Percentiles rank a stretch among this genome's conserved stretches.
phyloP scores from a whole-genome alignment of 2,113 vertebrate genomes.

The Ellobius talpinus region DNA sequence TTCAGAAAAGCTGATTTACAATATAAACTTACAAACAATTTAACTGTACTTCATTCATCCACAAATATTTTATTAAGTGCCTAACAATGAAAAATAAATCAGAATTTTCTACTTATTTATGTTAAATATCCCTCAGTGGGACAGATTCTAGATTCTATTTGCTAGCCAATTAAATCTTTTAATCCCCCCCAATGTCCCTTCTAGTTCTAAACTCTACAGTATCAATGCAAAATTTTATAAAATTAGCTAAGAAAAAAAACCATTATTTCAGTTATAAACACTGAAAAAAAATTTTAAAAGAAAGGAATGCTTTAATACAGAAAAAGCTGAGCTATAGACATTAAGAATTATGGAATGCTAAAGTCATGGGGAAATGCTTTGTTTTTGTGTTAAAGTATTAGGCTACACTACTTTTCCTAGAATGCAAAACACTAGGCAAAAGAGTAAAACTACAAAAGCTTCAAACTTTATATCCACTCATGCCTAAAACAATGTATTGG shows the following conservation, averaged over 20 bases:
- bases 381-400: background rate
- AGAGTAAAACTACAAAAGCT: slow-evolving; percentile 15
- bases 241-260: slow-evolving; percentile 45
- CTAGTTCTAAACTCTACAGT: background rate
- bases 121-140: background rate
- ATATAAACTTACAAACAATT: slow-evolving; percentile 52
- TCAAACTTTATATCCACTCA: slow-evolving; percentile 45
- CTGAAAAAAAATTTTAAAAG: background rate
- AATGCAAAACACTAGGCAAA: slow-evolving; percentile 6
- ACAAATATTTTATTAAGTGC: slow-evolving; percentile 22
- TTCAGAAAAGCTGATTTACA: slow-evolving; percentile 61
- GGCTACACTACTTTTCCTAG: background rate
- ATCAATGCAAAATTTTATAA: slow-evolving; percentile 45
- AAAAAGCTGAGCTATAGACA: background rate
- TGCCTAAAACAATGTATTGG: background rate
- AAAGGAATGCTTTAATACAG: background rate
- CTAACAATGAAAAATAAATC: background rate
- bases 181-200: background rate
- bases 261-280: slow-evolving; percentile 40
- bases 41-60: slow-evolving; percentile 9
- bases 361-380: background rate
- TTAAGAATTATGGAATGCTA: background rate
- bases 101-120: slow-evolving; percentile 48
- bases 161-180: background rate
- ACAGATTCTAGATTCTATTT: background rate